These are phyloP conservation scores for Drepana arcuata DNA, from an alignment of 1,140 invertebrate genomes.

Conservation along the genomic window DNA sequence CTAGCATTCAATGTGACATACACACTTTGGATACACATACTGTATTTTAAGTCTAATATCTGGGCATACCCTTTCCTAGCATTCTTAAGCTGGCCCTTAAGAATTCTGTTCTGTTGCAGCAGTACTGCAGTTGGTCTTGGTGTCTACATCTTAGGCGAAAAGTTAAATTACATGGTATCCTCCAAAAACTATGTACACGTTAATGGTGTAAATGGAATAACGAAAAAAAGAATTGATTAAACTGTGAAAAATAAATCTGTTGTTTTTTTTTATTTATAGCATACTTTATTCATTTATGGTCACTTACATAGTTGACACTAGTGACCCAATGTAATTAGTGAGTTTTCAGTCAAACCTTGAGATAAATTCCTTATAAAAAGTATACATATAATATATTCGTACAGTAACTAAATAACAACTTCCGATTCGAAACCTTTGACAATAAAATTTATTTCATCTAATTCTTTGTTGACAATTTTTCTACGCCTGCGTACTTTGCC, in stretches of 20 bases:
- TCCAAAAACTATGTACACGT: slow-evolving; percentile 7
- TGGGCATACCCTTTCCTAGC: slow-evolving; percentile 91
- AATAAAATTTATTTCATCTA: slow-evolving; percentile 40
- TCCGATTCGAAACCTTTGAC: slow-evolving; percentile 52
- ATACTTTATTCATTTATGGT: too few relatives aligned
- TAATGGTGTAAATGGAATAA: slow-evolving; percentile 14
- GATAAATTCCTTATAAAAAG: too few relatives aligned
- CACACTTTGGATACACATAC: slow-evolving; percentile 79
- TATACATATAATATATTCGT: too few relatives aligned
- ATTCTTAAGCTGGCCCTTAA: slow-evolving; percentile 77
- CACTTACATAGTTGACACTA: too few relatives aligned
- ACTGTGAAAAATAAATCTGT: too few relatives aligned
- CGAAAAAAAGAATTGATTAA: slow-evolving; percentile 13
- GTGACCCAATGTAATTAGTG: too few relatives aligned
- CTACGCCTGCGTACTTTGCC: slow-evolving; percentile 30
- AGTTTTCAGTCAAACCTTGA: too few relatives aligned
- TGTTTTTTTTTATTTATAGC: too few relatives aligned
- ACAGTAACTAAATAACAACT: slow-evolving; percentile 52
- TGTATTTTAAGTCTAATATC: slow-evolving; percentile 76
- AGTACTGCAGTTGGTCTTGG: slow-evolving; percentile 65
- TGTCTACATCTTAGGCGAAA: slow-evolving; percentile 80
- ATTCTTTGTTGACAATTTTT: slow-evolving; percentile 20
- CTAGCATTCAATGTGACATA: slow-evolving; percentile 76
- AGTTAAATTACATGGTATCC: slow-evolving; percentile 66
- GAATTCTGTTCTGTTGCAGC: slow-evolving; percentile 78